Conservation (phyloP, 2,888 invertebrate species). For the Hypsopygia costalis region DNA sequence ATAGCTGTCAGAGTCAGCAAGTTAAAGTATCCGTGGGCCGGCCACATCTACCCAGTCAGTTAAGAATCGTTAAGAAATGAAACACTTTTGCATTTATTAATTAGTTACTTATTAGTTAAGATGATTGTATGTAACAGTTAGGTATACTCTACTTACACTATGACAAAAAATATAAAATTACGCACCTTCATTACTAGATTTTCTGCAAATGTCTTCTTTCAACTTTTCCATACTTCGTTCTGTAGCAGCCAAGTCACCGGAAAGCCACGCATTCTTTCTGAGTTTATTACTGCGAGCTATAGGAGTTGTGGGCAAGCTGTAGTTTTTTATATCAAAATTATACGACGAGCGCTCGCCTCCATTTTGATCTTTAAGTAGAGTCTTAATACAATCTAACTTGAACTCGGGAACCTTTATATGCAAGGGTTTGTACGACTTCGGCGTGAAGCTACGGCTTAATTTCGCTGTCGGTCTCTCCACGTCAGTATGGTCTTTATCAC, state of each 20-base stretch:
- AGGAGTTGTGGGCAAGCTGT: constrained; percentile 72
- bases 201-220: constrained; percentile 18
- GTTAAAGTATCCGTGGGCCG: no score
- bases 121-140: no score
- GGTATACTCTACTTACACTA: no score
- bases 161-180: no score
- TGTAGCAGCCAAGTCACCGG: constrained; percentile 52
- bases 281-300: constrained; percentile 78
- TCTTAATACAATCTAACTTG: constrained; percentile 59
- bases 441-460: constrained; percentile 67
- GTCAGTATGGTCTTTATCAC: constrained; percentile 36
- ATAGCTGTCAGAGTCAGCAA: no score
- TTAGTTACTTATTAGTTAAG: no score
- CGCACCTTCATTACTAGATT: constrained; percentile 30
- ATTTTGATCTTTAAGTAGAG: constrained; percentile 49
- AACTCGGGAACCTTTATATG: constrained; percentile 70
- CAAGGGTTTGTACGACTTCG: constrained; percentile 68
- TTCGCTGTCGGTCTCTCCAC: constrained; percentile 46
- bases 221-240: constrained; percentile 27
- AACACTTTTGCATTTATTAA: no score
- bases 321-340: constrained; percentile 70
- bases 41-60: no score
- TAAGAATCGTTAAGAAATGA: no score
- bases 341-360: constrained; percentile 52
- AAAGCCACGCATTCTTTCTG: constrained; percentile 77